Percentiles rank a stretch among this genome's conserved stretches.
Conservation (phyloP, 2,113 vertebrate genomes). For the Furnarius figulus region DNA sequence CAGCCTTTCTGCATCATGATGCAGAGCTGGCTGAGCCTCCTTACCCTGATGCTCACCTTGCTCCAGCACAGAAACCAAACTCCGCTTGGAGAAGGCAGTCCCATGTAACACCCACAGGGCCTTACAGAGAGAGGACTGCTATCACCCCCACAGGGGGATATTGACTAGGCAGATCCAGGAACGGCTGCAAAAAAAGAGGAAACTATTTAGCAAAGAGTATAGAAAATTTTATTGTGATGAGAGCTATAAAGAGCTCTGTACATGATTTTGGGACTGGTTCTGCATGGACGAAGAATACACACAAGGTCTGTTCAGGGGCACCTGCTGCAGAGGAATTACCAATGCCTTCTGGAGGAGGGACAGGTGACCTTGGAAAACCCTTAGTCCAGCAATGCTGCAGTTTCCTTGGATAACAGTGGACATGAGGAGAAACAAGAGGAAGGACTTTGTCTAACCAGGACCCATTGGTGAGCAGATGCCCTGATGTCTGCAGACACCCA, state of each 20-base stretch:
- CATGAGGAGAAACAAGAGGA: neutral
- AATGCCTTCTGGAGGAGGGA: neutral
- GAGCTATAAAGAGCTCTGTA: conserved; percentile 15
- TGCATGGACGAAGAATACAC: neutral
- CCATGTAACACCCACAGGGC: neutral
- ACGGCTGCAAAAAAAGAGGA: neutral
- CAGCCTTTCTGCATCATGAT: neutral
- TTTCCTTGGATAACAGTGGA: neutral
- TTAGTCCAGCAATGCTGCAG: neutral
- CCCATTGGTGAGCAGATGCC: neutral
- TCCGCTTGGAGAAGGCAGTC: neutral
- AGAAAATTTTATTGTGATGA: conserved; percentile 60
- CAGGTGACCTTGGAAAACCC: neutral
- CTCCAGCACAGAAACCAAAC: neutral
- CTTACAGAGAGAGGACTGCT: neutral
- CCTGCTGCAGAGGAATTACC: neutral
- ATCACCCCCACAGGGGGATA: neutral
- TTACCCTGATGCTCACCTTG: neutral
- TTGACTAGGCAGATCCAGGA: neutral
- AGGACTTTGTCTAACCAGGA: neutral
- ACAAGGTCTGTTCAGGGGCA: neutral
- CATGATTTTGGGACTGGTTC: neutral
- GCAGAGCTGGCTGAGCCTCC: neutral
- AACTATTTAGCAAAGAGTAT: conserved; percentile 27
- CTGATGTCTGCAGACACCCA: neutral